Evolutionary conservation across 2,888 invertebrate species (phyloP), one percentile per base, ranked within the genome.

Genomic region (Biston stratarius): DNA sequence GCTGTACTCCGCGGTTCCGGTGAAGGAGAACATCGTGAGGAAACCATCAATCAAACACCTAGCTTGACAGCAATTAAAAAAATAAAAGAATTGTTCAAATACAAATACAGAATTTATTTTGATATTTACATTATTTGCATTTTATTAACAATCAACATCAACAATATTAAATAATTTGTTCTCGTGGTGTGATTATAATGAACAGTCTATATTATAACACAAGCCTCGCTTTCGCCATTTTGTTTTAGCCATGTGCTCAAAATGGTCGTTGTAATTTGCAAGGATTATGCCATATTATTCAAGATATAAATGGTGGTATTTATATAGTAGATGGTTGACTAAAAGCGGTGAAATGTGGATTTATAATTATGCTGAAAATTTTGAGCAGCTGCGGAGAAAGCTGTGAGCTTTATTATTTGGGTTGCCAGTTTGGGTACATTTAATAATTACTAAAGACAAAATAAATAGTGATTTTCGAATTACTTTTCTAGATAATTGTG

Each of bases 81-180:
- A 77, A 74, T 74, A 89, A 94, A 92, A 83, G 86, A 87, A 84
- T 80, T 85, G 82, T 88, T 95, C 95, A 95, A 95, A 95, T 95
- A 95, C 95, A 95, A 95, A 95, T 95, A 95, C 95, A 95, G 95
- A 95, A 95, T 95, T 95, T 95, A 95, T 94, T 94, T 94, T 93
- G 94, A 92, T 96, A 95, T 96, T 95, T 96, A 96, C 96, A 95
- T 95, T 96, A 95, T 96, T 95, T 96, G 95, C 95, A 95, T 95
- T 95, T 68, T 95, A 95, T 96, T 96, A 96, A 96, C 96, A 96
- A 96, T 96, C 94, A 96, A 96, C 96, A 96, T 96, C 95, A 96
- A 96, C 96, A 96, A 94, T 96, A 95, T 95, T 95, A 93, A 94
- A 94, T 95, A 93, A 94, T 94, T 94, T 92, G 90, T 92, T 90